phyloP scores from a whole-genome alignment of 1,140 invertebrate species.

The Tetraneura akinire region DNA sequence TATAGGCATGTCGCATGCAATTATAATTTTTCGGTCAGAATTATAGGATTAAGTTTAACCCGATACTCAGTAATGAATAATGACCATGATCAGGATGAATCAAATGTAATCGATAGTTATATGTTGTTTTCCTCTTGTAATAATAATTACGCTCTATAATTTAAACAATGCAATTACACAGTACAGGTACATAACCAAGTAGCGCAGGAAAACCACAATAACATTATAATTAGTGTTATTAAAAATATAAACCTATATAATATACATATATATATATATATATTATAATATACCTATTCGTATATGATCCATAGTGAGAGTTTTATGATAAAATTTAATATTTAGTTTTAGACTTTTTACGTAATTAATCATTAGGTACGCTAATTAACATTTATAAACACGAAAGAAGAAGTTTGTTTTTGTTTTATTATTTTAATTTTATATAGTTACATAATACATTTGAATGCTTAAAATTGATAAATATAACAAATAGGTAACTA shows the following conservation, averaged over 20 bases:
- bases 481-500: too few species aligned
- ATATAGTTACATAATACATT: too few species aligned
- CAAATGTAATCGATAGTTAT: background rate
- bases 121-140: background rate
- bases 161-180: background rate
- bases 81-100: background rate
- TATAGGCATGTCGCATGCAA: too few species aligned
- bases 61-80: background rate
- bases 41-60: background rate
- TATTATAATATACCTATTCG: too few species aligned
- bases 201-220: background rate
- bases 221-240: constrained; percentile 1
- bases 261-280: background rate
- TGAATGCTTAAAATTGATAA: too few species aligned
- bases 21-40: background rate
- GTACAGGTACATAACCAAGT: too few species aligned
- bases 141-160: constrained; percentile 4
- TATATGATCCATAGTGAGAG: background rate
- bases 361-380: too few species aligned
- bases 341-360: too few species aligned
- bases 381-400: too few species aligned
- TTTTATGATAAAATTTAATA: too few species aligned
- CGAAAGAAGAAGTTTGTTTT: too few species aligned
- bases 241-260: constrained; percentile 14
- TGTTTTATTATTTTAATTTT: too few species aligned